phyloP scores from a whole-genome alignment of 2,797 vertebrate species.

The Lemur catta region DNA sequence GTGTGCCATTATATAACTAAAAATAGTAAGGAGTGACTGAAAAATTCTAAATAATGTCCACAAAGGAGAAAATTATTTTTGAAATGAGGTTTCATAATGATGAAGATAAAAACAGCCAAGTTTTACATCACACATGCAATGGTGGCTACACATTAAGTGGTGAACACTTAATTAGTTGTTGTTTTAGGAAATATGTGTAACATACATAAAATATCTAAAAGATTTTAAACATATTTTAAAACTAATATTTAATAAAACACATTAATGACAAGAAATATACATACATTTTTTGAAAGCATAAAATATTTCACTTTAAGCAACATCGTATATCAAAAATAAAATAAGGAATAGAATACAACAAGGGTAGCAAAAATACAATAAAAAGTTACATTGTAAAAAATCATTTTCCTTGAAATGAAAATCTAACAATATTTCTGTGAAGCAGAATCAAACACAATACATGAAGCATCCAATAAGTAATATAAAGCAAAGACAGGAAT shows the following conservation, averaged over 20 bases:
- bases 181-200: no score
- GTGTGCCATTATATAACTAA: background rate
- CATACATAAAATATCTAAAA: background rate
- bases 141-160: background rate
- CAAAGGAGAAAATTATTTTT: background rate
- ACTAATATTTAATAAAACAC: no score
- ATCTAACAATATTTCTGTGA: background rate
- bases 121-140: background rate
- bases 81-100: background rate
- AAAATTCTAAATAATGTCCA: background rate
- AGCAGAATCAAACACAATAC: no score
- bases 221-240: no score
- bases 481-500: background rate
- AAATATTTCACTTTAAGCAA: no score
- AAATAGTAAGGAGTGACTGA: background rate
- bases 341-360: background rate
- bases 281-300: no score
- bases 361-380: background rate
- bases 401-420: no score
- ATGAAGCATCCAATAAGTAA: background rate
- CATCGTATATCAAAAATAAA: no score
- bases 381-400: no score
- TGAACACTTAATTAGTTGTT: no score
- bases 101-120: background rate
- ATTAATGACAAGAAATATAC: no score